Evolutionary conservation across 2,113 vertebrate species (phyloP).

Genomic region (Camelus dromedarius): DNA sequence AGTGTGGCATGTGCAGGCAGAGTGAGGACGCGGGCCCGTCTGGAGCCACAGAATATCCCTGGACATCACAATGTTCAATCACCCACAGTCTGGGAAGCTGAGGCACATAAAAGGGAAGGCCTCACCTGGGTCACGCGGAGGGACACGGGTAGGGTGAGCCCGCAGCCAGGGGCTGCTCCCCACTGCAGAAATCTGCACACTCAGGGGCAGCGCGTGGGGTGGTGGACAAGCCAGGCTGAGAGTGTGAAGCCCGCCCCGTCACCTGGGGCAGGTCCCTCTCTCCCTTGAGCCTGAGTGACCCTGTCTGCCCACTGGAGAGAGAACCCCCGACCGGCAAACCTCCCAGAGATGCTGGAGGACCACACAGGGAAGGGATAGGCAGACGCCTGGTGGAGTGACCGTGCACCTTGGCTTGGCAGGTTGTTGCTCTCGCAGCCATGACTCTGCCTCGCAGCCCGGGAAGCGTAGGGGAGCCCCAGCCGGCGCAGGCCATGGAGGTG

Average conservation of each 20-base stretch:
- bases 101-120: not conserved
- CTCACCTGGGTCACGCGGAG: rapidly evolving
- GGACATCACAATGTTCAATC: too few relatives aligned
- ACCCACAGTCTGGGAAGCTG: not conserved
- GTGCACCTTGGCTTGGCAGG: not conserved
- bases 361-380: not conserved
- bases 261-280: not conserved
- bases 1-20: not conserved
- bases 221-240: not conserved
- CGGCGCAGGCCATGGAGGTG: conserved; percentile 77
- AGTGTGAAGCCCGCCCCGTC: not conserved
- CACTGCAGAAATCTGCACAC: rapidly evolving
- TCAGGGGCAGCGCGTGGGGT: rapidly evolving
- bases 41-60: not conserved
- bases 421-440: not conserved
- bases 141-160: not conserved
- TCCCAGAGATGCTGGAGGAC: not conserved
- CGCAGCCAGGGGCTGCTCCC: not conserved
- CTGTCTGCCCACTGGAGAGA: not conserved
- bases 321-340: not conserved
- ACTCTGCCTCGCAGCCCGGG: conserved; percentile 66
- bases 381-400: not conserved
- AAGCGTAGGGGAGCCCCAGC: not conserved
- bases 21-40: not conserved
- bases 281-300: not conserved